Percentiles rank a stretch among this genome's conserved stretches.
These are phyloP conservation scores for Cepphus grylle DNA, from an alignment of 2,113 vertebrate species.

Conservation along the genomic window DNA sequence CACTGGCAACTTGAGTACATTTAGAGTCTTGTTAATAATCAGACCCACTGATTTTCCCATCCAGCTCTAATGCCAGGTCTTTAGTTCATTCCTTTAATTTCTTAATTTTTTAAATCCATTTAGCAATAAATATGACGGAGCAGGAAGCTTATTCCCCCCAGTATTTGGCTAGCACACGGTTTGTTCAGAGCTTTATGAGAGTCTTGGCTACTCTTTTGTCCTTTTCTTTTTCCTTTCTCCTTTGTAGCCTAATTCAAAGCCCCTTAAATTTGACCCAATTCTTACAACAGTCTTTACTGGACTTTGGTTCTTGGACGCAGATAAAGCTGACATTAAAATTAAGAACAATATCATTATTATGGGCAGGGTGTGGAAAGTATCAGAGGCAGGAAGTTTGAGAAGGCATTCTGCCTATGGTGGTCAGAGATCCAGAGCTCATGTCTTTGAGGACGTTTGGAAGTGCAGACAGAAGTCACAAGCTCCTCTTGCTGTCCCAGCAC, in stretches of 20 bases:
- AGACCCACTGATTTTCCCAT: neutral
- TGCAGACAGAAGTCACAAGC: neutral
- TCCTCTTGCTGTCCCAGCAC: neutral
- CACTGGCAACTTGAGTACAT: conserved; percentile 24
- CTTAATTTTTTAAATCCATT: neutral
- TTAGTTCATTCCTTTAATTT: neutral
- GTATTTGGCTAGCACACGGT: neutral
- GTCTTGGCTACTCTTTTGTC: neutral
- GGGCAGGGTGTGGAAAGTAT: neutral
- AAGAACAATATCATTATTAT: neutral
- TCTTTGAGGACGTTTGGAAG: neutral
- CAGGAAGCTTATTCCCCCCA: neutral
- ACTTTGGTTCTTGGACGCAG: neutral
- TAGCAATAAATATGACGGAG: neutral
- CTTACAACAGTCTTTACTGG: neutral
- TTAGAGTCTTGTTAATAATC: conserved; percentile 52
- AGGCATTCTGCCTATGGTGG: neutral
- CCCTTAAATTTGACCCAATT: neutral
- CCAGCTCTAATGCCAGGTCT: conserved; percentile 10
- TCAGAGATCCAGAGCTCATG: neutral
- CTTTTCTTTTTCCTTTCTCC: neutral
- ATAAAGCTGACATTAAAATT: neutral
- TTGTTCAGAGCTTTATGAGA: neutral
- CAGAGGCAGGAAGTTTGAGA: neutral
- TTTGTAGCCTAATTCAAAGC: neutral